Percentiles rank a stretch among this genome's conserved stretches.
These are phyloP conservation scores for Pagrus major DNA, from an alignment of 2,113 vertebrate species.

Conservation along the genomic window DNA sequence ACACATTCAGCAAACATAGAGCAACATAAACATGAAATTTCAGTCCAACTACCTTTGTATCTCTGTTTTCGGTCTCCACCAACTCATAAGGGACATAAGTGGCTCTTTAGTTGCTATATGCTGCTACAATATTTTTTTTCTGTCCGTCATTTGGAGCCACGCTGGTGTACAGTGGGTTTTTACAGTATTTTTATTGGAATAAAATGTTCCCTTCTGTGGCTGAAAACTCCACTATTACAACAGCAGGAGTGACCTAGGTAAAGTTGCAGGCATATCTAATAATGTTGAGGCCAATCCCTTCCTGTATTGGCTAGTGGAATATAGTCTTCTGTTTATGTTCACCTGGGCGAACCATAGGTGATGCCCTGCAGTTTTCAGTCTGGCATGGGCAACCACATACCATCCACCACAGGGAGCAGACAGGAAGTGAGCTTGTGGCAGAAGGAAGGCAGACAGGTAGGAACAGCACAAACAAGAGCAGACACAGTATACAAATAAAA, in stretches of 20 bases:
- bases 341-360: conserved; percentile 47
- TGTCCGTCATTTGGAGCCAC: too few relatives aligned
- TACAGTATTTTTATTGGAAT: not conserved
- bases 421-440: conserved; percentile 17
- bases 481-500: not conserved
- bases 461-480: not conserved
- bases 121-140: too few relatives aligned
- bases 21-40: too few relatives aligned
- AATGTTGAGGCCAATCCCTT: not conserved
- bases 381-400: conserved; percentile 6
- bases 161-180: not conserved
- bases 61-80: too few relatives aligned
- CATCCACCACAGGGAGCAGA: conserved; percentile 44
- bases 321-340: conserved; percentile 13
- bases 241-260: not conserved
- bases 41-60: too few relatives aligned
- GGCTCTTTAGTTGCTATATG: too few relatives aligned
- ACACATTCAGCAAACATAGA: too few relatives aligned
- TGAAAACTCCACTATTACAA: not conserved
- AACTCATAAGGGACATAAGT: not conserved
- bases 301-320: not conserved
- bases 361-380: conserved; percentile 45
- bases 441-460: conserved; percentile 35
- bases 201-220: not conserved
- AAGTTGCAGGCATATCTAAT: not conserved